phyloP scores from a whole-genome alignment of 1,140 invertebrate genomes.

The Drosophila albomicans region DNA sequence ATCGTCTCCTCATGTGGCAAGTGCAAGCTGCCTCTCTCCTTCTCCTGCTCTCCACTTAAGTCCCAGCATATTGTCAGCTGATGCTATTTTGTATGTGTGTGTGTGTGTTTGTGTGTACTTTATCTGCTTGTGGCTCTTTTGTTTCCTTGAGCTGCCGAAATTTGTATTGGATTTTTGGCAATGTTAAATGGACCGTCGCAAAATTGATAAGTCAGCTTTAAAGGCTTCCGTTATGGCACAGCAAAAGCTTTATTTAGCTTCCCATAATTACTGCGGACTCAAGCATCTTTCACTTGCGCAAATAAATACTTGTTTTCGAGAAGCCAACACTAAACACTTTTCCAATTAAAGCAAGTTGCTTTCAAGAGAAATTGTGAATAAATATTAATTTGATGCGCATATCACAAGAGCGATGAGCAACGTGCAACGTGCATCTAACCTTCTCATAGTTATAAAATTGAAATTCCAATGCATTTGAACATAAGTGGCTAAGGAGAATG shows the following conservation, averaged over 20 bases:
- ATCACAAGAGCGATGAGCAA: no score
- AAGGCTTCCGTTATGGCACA: conserved; percentile 8
- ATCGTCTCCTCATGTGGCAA: conserved; percentile 40
- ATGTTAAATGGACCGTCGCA: conserved; percentile 17
- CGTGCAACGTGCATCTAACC: no score
- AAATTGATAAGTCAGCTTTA: conserved; percentile 27
- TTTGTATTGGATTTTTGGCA: conserved; percentile 13
- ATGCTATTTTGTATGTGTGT: conserved; percentile 29
- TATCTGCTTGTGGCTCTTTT: conserved; percentile 10
- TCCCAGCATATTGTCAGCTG: conserved; percentile 55
- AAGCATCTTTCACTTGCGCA: not conserved
- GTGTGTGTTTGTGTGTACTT: not conserved
- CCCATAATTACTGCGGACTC: not conserved
- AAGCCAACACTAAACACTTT: not conserved
- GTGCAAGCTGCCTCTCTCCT: conserved; percentile 53
- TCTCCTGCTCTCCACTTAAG: conserved; percentile 24
- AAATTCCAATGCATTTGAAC: no score
- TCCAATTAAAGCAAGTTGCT: no score
- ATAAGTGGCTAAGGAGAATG: no score
- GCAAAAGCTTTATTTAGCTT: conserved; percentile 5
- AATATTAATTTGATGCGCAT: no score
- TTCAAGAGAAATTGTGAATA: no score
- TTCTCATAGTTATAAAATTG: no score
- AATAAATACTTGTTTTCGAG: not conserved
- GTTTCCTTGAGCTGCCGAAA: conserved; percentile 5